Evolutionary conservation across 1,140 invertebrate genomes (phyloP).

Genomic region (Phymastichus coffea): DNA sequence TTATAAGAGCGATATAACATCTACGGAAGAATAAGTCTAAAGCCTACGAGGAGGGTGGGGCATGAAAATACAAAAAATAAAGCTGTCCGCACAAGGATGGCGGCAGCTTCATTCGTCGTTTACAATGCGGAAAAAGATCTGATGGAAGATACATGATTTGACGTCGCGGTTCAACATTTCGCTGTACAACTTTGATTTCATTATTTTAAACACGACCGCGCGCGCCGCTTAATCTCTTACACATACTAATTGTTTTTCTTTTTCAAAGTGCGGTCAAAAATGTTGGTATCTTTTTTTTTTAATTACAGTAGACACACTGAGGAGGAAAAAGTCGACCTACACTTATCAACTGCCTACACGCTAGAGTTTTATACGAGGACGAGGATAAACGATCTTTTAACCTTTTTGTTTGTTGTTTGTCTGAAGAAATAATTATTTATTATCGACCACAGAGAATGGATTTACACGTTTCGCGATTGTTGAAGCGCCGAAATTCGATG

Average conservation of each 20-base stretch:
- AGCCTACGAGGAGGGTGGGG: no score
- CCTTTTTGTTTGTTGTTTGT: neutral
- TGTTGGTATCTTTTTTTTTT: neutral
- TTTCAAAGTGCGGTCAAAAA: neutral
- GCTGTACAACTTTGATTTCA: no score
- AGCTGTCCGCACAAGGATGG: constrained; percentile 1
- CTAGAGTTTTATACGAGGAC: neutral
- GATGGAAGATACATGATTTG: constrained; percentile 18
- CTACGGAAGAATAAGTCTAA: no score
- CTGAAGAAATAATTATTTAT: constrained; percentile 4
- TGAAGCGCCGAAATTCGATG: neutral
- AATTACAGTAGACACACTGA: no score
- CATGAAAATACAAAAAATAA: constrained; percentile 24
- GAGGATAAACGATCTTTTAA: neutral
- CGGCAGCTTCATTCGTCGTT: neutral
- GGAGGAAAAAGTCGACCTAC: neutral
- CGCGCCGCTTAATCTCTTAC: neutral
- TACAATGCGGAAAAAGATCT: constrained; percentile 9
- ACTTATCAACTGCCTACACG: no score
- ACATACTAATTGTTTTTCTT: neutral
- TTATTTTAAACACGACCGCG: no score
- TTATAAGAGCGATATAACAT: no score
- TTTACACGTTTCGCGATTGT: neutral
- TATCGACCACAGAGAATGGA: constrained; percentile 20
- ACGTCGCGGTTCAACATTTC: no score